Conservation (phyloP, 2,888 invertebrate species). For the Stegana nigrithorax region DNA sequence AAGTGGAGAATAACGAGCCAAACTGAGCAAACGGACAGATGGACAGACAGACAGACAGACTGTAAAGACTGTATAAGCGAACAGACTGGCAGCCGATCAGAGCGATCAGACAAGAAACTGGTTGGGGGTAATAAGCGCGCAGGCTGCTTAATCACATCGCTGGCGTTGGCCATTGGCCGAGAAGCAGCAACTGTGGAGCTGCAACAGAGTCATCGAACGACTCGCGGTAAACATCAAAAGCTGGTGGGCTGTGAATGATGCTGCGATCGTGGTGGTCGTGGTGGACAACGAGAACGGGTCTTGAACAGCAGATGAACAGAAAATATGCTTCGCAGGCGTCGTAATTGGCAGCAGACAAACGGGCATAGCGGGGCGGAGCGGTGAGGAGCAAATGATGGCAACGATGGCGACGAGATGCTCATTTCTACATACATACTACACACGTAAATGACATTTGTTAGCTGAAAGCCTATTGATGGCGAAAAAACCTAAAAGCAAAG, state of each 20-base stretch:
- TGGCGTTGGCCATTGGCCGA: slow-evolving; percentile 54
- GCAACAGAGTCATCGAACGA: background rate
- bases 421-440: too few species aligned
- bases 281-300: slow-evolving; percentile 37
- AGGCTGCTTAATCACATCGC: slow-evolving; percentile 64
- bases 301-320: background rate
- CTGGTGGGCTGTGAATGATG: slow-evolving; percentile 46
- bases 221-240: slow-evolving; percentile 55
- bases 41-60: background rate
- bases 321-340: background rate
- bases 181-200: background rate
- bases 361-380: background rate
- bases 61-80: background rate
- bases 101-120: background rate
- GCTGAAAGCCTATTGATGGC: background rate
- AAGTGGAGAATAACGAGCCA: slow-evolving; percentile 59
- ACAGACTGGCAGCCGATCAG: background rate
- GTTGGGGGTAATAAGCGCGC: slow-evolving; percentile 34
- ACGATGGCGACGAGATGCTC: background rate
- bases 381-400: background rate
- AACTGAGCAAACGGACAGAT: slow-evolving; percentile 18
- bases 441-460: slow-evolving; percentile 7
- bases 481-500: background rate
- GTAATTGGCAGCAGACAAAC: slow-evolving; percentile 13
- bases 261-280: slow-evolving; percentile 54